phyloP scores from a whole-genome alignment of 1,140 invertebrate species.

The Whitmania pigra region DNA sequence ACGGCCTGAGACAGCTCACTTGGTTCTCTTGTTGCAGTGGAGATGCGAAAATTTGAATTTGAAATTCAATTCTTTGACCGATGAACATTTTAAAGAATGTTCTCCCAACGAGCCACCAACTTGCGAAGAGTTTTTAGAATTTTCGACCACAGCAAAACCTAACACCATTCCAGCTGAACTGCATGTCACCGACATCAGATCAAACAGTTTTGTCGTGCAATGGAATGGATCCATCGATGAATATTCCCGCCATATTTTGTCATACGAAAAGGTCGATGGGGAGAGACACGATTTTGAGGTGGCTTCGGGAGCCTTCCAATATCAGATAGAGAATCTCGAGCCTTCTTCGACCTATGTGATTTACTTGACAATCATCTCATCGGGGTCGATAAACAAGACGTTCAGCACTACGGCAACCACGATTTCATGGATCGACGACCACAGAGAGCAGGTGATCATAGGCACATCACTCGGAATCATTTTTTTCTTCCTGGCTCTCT shows the following conservation, averaged over 20 bases:
- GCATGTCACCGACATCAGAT: not conserved
- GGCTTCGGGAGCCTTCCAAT: no score
- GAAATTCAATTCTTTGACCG: slow-evolving; percentile 1
- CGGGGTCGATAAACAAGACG: not conserved
- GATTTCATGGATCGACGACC: not conserved
- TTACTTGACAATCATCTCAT: not conserved
- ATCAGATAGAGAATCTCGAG: no score
- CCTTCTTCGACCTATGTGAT: not conserved
- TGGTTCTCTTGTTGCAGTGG: not conserved
- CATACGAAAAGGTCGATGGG: no score
- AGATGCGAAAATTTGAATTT: slow-evolving; percentile 5
- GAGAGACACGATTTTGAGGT: no score
- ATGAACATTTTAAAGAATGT: slow-evolving; percentile 13
- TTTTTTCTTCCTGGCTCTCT: not conserved
- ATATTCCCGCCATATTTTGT: no score
- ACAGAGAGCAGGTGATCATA: slow-evolving; percentile 2
- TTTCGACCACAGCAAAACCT: not conserved
- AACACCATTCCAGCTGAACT: not conserved
- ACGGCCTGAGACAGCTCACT: no score
- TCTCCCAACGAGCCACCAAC: not conserved
- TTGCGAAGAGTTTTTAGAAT: slow-evolving; percentile 5
- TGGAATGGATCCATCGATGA: not conserved
- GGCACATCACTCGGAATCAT: not conserved
- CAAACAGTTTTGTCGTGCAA: not conserved
- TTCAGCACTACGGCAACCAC: not conserved